Evolutionary conservation across 2,113 vertebrate species (phyloP).

Genomic region (Turdus rufiventris): DNA sequence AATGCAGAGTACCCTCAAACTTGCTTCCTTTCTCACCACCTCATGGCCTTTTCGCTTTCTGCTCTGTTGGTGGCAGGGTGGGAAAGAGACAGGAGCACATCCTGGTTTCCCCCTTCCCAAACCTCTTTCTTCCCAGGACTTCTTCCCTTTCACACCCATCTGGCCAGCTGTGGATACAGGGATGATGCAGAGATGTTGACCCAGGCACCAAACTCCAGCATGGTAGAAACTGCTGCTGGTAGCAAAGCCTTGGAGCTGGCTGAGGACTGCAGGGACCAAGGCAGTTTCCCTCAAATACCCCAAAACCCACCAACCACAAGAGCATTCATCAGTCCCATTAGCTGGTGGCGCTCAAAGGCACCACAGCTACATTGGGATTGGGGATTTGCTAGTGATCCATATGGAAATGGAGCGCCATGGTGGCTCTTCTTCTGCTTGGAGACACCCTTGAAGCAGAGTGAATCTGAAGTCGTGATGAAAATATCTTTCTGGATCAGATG

Average conservation of each 20-base stretch:
- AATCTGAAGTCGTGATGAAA: neutral
- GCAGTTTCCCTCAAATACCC: neutral
- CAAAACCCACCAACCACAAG: neutral
- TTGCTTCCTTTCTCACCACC: neutral
- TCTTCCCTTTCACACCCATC: neutral
- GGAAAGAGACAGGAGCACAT: neutral
- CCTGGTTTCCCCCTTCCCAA: neutral
- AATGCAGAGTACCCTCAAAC: neutral
- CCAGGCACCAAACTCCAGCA: neutral
- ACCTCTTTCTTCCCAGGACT: neutral
- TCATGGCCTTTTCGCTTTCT: neutral
- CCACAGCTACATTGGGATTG: accelerated
- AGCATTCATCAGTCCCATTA: neutral
- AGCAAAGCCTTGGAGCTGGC: neutral
- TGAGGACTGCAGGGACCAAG: neutral
- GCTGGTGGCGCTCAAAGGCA: neutral
- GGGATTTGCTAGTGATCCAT: neutral
- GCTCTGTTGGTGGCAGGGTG: neutral
- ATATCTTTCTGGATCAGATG: neutral
- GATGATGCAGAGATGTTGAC: neutral
- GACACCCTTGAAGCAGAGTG: neutral
- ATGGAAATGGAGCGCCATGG: accelerated
- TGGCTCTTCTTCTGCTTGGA: neutral
- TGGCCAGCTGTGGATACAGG: neutral
- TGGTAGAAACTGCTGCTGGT: neutral